Evolutionary conservation across 2,113 vertebrate species (phyloP), one percentile per base, ranked within the genome.

Genomic region (Melanerpes aurifrons): DNA sequence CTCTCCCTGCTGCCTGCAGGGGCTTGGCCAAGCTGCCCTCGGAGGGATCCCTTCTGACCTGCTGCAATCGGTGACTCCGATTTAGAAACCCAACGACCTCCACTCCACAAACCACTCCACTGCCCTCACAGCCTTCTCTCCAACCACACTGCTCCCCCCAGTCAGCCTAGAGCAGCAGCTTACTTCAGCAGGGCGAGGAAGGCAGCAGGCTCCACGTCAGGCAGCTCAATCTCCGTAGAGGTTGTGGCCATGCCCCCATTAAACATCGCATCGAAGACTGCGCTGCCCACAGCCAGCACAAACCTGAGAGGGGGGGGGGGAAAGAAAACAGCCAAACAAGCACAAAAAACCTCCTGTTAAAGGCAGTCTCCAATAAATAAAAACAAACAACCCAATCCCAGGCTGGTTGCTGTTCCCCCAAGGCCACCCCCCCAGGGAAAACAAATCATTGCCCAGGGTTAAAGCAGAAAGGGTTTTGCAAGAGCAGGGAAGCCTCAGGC

Each of bases 221-320:
- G 99, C 76, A 99, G 98, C 95, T 99, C 99, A 4, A 99, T 99
- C 96, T 99, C 99, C 1, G 99, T 98, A 15, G 99, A 99, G 1
- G 99, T 99, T 47, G 99, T 99, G 80, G 99, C 99, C 99, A 99
- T 99, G 10, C 99, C 99, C 3, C 99, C 99, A 32, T 99, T 99
- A 87, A 99, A 99, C 99, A 99, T 99, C 2, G 99, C 99, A 85
- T 99, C 99, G 25, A 99, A 99, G 84, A 99, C 99, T 0, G 99
- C 99, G 1, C 99, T 99, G 92, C 99, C 99, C 92, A 99, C 99
- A 1, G 99, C 99, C 94, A 99, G 97, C 95, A 99, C 99, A 53
- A 99, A 99, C 98, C 99, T 99, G 80, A 58, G 15, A 78, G 11
- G 89, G 72, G 26, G 89, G 72, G 26, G 77, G 31, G 94, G 54